Percentiles rank a stretch among this genome's conserved stretches.
Evolutionary conservation across 2,113 vertebrate species (phyloP).

Genomic region (Lagenorhynchus albirostris): DNA sequence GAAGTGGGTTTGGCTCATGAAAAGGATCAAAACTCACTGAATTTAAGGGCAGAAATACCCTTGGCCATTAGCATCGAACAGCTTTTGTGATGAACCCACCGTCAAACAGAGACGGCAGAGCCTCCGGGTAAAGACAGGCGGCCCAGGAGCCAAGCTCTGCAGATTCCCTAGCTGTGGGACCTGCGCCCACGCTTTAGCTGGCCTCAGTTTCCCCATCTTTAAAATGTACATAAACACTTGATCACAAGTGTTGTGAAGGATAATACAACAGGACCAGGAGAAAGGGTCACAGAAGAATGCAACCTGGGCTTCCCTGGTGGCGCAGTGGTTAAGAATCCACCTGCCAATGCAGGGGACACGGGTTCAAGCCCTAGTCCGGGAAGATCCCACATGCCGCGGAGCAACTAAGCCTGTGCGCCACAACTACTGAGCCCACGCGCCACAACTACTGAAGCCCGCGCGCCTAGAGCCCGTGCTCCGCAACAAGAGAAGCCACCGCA

Average conservation of each 20-base stretch:
- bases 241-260: not conserved
- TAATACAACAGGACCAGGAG: not conserved
- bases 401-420: no score
- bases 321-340: no score
- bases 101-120: not conserved
- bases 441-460: no score
- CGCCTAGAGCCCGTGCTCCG: no score
- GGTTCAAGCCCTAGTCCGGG: no score
- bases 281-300: not conserved
- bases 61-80: accelerated
- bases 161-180: not conserved
- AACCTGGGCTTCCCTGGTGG: no score
- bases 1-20: not conserved
- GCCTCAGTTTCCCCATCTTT: not conserved
- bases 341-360: no score
- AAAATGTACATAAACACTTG: not conserved
- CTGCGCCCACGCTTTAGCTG: not conserved
- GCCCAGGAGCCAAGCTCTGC: not conserved
- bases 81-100: not conserved
- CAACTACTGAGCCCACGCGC: no score
- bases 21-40: not conserved
- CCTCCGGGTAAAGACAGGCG: accelerated
- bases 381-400: no score
- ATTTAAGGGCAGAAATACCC: not conserved
- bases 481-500: no score